These are phyloP conservation scores for Scotopteryx bipunctaria DNA, from an alignment of 2,888 invertebrate genomes.

Conservation along the genomic window DNA sequence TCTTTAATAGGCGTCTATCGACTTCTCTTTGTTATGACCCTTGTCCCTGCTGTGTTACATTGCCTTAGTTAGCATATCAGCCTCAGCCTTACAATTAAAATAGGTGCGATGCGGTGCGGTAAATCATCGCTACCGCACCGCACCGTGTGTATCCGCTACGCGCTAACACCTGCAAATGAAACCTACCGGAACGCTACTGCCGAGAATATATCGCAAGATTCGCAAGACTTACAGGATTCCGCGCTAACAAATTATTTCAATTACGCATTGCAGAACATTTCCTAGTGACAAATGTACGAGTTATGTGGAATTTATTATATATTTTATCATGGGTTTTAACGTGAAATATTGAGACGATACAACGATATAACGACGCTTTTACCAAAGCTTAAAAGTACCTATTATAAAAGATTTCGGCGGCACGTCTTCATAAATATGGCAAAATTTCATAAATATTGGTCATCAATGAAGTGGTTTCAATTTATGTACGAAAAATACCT, in stretches of 20 bases:
- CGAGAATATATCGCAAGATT: constrained; percentile 24
- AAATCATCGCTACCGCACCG: neutral
- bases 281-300: constrained; percentile 30
- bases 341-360: constrained; percentile 1
- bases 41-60: too few relatives aligned
- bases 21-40: too few relatives aligned
- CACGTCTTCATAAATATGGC: too few relatives aligned
- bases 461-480: too few relatives aligned
- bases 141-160: neutral
- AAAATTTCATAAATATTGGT: too few relatives aligned
- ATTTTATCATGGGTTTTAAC: constrained; percentile 6
- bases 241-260: constrained; percentile 35
- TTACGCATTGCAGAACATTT: constrained; percentile 32
- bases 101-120: constrained; percentile 1
- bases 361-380: neutral
- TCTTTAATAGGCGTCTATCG: too few relatives aligned
- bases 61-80: too few relatives aligned
- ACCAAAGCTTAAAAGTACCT: too few relatives aligned
- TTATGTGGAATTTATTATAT: constrained; percentile 19
- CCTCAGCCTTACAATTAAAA: too few relatives aligned
- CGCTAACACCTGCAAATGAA: constrained; percentile 24
- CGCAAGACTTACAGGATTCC: constrained; percentile 27
- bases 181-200: constrained; percentile 12
- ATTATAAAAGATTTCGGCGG: too few relatives aligned
- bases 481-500: too few relatives aligned